Conservation (phyloP, 2,797 vertebrate species). For the Melanogrammus aeglefinus region DNA sequence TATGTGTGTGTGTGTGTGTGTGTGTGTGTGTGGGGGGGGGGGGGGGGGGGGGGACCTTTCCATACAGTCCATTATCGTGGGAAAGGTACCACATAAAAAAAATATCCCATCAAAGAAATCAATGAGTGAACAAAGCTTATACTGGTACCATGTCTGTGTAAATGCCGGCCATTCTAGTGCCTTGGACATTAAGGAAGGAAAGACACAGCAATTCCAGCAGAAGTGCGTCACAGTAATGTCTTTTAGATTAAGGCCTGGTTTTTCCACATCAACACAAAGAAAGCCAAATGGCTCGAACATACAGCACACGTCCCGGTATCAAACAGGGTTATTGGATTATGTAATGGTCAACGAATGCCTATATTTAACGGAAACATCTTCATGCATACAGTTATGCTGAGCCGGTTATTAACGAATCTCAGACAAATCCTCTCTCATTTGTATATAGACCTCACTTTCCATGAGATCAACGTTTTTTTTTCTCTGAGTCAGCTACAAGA, state of each 20-base stretch:
- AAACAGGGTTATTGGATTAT: neutral
- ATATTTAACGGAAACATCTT: constrained; percentile 34
- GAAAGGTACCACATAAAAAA: constrained; percentile 10
- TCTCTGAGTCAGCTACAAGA: neutral
- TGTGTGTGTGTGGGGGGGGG: too few species aligned
- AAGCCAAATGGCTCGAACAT: neutral
- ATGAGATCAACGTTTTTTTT: neutral
- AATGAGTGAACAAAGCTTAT: constrained; percentile 12
- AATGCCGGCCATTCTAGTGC: neutral
- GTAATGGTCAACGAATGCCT: constrained; percentile 5
- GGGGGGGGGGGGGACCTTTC: neutral
- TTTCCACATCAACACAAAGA: neutral
- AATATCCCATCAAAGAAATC: neutral
- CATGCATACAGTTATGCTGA: constrained; percentile 24
- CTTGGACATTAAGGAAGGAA: constrained; percentile 1
- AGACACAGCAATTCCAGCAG: neutral
- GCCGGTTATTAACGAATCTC: neutral
- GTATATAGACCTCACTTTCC: constrained; percentile 6
- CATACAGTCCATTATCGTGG: neutral
- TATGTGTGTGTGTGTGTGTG: too few species aligned
- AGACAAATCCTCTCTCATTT: constrained; percentile 14
- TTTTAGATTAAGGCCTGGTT: constrained; percentile 5
- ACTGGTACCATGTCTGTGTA: neutral
- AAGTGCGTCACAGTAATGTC: constrained; percentile 14
- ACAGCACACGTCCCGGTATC: neutral